Evolutionary conservation across 2,888 invertebrate species (phyloP).

Genomic region (Nezara viridula): DNA sequence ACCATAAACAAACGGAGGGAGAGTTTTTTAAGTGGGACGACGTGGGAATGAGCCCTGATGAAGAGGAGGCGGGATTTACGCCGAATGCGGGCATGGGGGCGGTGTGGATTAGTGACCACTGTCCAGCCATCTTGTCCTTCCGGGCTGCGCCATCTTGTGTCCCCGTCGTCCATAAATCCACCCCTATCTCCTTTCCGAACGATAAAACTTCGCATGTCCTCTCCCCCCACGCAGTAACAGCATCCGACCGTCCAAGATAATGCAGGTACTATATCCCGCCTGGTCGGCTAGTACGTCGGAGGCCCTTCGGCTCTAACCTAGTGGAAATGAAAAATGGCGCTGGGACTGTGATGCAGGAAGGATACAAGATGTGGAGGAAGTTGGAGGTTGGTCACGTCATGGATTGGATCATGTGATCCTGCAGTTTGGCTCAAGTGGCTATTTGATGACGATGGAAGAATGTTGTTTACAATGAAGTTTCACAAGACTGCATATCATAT

Average conservation of each 20-base stretch:
- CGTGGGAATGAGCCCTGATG: conserved; percentile 38
- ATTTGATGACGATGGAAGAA: not conserved
- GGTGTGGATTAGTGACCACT: conserved; percentile 45
- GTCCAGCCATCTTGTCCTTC: conserved; percentile 51
- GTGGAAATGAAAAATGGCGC: conserved; percentile 21
- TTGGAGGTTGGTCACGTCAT: not conserved
- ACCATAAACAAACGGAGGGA: conserved; percentile 39
- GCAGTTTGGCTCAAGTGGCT: not conserved
- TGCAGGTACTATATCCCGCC: conserved; percentile 43
- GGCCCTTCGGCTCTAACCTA: conserved; percentile 7
- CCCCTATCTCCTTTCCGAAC: conserved; percentile 53
- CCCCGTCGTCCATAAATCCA: conserved; percentile 3
- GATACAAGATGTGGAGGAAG: conserved; percentile 9
- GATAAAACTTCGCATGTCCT: conserved; percentile 56
- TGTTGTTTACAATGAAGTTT: no score
- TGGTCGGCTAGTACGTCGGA: not conserved
- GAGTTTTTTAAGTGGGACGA: conserved; percentile 42
- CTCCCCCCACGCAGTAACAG: conserved; percentile 49
- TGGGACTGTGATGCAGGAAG: not conserved
- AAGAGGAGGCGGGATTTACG: conserved; percentile 34
- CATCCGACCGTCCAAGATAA: conserved; percentile 39
- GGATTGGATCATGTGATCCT: not conserved
- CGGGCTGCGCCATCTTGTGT: conserved; percentile 27
- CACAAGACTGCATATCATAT: no score
- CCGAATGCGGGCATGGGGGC: conserved; percentile 24